phyloP scores from a whole-genome alignment of 2,113 vertebrate genomes.

The Poecile atricapillus region DNA sequence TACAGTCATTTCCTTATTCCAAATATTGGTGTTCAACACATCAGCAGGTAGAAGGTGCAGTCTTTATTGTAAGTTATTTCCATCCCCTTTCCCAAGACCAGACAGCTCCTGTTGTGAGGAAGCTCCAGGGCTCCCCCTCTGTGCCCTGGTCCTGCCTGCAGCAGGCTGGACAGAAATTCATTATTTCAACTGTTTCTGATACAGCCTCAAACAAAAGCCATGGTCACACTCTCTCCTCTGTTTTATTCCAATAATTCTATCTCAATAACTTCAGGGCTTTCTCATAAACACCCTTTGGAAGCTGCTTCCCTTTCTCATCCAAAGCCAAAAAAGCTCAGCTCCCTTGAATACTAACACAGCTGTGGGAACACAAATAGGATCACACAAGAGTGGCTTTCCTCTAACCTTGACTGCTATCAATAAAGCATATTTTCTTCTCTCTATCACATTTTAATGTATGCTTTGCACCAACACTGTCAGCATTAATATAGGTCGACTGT shows the following conservation, averaged over 20 bases:
- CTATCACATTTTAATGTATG: not conserved
- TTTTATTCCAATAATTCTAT: not conserved
- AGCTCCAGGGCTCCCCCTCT: not conserved
- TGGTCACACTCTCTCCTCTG: not conserved
- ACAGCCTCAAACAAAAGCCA: not conserved
- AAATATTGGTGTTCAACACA: not conserved
- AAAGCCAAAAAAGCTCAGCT: not conserved
- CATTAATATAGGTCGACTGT: not conserved
- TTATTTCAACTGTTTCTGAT: not conserved
- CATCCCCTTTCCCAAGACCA: not conserved
- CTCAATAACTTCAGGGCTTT: not conserved
- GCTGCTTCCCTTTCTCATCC: not conserved
- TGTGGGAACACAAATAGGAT: not conserved
- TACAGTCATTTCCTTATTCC: not conserved
- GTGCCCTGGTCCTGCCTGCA: not conserved
- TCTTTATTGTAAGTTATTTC: not conserved
- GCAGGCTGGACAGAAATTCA: not conserved
- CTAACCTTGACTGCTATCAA: not conserved
- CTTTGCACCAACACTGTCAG: not conserved
- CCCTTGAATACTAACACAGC: not conserved
- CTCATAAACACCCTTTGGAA: not conserved
- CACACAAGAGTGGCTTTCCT: not conserved
- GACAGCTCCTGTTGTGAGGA: not conserved
- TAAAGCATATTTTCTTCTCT: not conserved
- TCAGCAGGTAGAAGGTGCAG: not conserved